phyloP scores from a whole-genome alignment of 2,797 vertebrate genomes.

The Neomorphus geoffroyi region DNA sequence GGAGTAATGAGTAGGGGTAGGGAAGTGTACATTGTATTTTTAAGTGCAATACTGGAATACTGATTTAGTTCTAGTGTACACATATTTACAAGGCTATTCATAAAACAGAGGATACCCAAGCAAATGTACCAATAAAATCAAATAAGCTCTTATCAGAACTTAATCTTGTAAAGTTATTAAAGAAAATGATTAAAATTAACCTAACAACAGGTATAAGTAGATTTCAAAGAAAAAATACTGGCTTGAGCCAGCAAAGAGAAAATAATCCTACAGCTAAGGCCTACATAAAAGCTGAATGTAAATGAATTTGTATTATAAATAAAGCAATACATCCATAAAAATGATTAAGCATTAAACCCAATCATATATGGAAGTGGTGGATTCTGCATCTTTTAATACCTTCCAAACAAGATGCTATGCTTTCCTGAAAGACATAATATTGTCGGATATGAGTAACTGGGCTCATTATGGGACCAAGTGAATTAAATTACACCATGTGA shows the following conservation, averaged over 20 bases:
- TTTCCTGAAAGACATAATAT: neutral
- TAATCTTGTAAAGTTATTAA: neutral
- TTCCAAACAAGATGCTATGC: neutral
- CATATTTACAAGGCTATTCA: fast-evolving
- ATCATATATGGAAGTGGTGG: neutral
- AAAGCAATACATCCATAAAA: neutral
- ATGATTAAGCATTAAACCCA: neutral
- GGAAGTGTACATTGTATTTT: neutral
- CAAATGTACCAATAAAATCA: neutral
- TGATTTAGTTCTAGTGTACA: neutral
- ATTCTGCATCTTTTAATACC: neutral
- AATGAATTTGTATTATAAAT: neutral
- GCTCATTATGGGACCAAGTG: neutral
- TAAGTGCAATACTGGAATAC: neutral
- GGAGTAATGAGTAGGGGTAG: neutral
- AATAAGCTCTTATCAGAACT: neutral
- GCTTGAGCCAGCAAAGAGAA: neutral
- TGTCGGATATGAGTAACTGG: neutral
- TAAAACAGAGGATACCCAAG: neutral
- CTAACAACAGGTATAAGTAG: neutral
- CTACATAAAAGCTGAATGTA: neutral
- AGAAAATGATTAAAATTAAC: neutral
- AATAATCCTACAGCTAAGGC: neutral
- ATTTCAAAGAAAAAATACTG: neutral
- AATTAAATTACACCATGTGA: neutral